These are phyloP conservation scores for Acleris laterana DNA, from an alignment of 2,888 invertebrate species.

Conservation along the genomic window DNA sequence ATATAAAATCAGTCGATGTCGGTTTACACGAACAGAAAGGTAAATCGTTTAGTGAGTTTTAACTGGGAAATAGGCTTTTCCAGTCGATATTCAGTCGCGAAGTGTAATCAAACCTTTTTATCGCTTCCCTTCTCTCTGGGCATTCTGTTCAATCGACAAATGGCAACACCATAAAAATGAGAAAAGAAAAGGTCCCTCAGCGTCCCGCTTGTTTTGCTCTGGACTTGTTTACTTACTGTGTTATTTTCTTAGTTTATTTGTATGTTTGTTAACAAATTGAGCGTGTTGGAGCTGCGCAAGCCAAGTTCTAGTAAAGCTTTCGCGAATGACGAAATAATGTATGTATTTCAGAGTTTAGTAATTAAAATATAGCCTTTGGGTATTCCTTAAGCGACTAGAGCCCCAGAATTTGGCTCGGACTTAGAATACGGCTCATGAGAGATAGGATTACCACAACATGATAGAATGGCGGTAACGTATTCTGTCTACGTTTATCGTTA, in stretches of 20 bases:
- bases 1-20: not conserved
- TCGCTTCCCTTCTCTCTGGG: conserved; percentile 1
- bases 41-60: not conserved
- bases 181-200: conserved; percentile 10
- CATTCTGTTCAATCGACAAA: conserved; percentile 23
- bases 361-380: too few species aligned
- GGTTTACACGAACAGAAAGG: not conserved
- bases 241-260: conserved; percentile 8
- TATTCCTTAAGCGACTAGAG: too few species aligned
- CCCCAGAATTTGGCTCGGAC: too few species aligned
- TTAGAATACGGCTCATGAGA: too few species aligned
- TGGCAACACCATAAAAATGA: conserved; percentile 8
- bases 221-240: not conserved
- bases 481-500: too few species aligned
- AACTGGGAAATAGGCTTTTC: conserved; percentile 5
- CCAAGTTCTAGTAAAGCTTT: too few species aligned
- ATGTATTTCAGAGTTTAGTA: too few species aligned
- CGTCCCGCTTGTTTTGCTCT: not conserved
- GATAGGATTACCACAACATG: too few species aligned
- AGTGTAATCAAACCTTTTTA: conserved; percentile 28
- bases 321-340: too few species aligned
- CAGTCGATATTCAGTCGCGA: conserved; percentile 8
- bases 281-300: too few species aligned
- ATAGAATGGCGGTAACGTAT: too few species aligned
- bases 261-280: conserved; percentile 1